Evolutionary conservation across 2,888 invertebrate genomes (phyloP).

Genomic region (Molorchus minor): DNA sequence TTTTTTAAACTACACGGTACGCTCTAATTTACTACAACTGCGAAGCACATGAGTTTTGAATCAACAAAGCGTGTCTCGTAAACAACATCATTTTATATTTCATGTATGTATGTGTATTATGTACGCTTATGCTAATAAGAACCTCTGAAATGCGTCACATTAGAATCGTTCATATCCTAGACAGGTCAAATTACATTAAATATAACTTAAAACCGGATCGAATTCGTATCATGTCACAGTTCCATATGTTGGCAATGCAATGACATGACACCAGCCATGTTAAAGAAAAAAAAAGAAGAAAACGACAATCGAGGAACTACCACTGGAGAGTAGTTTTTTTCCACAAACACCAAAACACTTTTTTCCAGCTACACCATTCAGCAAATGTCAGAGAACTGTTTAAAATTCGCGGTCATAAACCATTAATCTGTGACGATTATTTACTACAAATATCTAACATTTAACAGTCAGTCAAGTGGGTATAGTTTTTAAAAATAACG

Average conservation of each 20-base stretch:
- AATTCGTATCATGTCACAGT: not conserved
- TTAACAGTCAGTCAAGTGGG: too few relatives aligned
- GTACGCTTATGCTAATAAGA: conserved; percentile 10
- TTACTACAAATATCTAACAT: too few relatives aligned
- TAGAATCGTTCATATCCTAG: conserved; percentile 13
- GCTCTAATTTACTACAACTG: not conserved
- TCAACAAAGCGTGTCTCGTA: not conserved
- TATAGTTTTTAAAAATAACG: too few relatives aligned
- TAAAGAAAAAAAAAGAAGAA: not conserved
- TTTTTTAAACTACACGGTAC: too few relatives aligned
- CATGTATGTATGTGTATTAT: too few relatives aligned
- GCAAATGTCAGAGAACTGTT: too few relatives aligned
- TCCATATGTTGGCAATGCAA: not conserved
- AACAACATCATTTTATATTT: not conserved
- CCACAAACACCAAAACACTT: too few relatives aligned
- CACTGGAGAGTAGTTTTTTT: too few relatives aligned
- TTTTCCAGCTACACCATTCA: too few relatives aligned
- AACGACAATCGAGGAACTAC: not conserved
- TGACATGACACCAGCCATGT: too few relatives aligned
- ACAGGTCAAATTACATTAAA: conserved; percentile 14
- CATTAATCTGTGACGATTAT: too few relatives aligned
- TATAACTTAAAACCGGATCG: conserved; percentile 14
- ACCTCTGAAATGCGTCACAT: conserved; percentile 14
- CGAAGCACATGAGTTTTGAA: not conserved
- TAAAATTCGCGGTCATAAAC: too few relatives aligned